Percentiles rank a stretch among this genome's conserved stretches.
Evolutionary conservation across 2,113 vertebrate genomes (phyloP).

Genomic region (Prinia subflava): DNA sequence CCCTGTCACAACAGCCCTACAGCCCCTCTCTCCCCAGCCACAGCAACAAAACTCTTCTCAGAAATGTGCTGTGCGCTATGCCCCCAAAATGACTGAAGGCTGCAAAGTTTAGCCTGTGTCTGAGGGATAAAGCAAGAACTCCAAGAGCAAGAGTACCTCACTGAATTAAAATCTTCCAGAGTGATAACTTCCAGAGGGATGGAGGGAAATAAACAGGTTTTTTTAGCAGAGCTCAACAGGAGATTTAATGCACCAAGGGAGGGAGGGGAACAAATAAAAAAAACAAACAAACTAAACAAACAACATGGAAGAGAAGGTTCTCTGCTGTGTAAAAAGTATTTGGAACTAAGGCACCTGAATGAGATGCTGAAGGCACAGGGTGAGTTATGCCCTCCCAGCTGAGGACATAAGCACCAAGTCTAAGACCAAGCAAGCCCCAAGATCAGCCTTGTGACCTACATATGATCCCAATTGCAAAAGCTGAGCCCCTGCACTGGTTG

Average conservation of each 20-base stretch:
- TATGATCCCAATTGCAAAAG: background rate
- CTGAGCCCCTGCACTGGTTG: background rate
- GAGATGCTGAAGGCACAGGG: background rate
- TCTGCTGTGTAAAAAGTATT: background rate
- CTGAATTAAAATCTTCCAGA: background rate
- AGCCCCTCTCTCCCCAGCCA: background rate
- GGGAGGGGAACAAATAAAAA: rapidly evolving
- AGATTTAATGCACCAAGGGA: background rate
- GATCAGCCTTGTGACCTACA: background rate
- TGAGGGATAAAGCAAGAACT: background rate
- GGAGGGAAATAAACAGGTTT: background rate
- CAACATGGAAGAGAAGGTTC: background rate
- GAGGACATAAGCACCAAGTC: background rate
- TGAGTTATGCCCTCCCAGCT: background rate
- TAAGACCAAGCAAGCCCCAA: background rate
- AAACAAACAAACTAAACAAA: too few relatives aligned
- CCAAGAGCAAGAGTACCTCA: background rate
- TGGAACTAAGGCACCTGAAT: background rate
- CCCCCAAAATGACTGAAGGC: background rate
- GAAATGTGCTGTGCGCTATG: background rate
- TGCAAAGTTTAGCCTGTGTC: background rate
- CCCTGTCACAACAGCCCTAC: background rate
- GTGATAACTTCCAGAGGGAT: rapidly evolving
- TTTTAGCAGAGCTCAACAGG: background rate
- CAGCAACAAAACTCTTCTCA: background rate